Base-by-base conservation (phyloP, 1,140 invertebrate species). In the Limonius californicus region DNA sequence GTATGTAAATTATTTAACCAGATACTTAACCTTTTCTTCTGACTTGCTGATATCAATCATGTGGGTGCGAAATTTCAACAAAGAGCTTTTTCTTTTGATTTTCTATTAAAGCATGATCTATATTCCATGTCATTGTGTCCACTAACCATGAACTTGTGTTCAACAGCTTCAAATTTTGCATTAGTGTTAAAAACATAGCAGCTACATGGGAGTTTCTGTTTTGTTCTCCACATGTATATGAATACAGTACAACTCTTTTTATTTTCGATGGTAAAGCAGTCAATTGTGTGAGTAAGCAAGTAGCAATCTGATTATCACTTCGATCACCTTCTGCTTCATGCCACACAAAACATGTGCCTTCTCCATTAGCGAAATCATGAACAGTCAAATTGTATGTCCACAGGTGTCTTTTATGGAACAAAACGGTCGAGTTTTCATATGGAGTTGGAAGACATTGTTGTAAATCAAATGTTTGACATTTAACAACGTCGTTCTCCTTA, bases 341-440 rank as follows among this genome's bases (percentile, higher is more conserved):
- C 23, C 23, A 27, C 23, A 27, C 9, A 27, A n/a, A n/a, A n/a
- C n/a, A n/a, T n/a, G 18, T 55, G 54, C 54, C 64, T 32, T 69
- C 21, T 54, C 66, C 60, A 18, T 32, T 56, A n/a, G 19, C 61
- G 45, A 45, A 70, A 43, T 74, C 70, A 62, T 74, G 67, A n/a
- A 78, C 64, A 19, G 75, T 76, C 32, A 78, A 62, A 59, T 77
- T 79, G 47, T 67, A 78, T 1, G 70, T 77, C 72, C 76, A 77
- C 20, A 78, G 55, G 53, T 69, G 70, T 35, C 70, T 61, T 62
- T 72, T 71, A 61, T 78, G 78, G 67, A 72, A 76, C 4, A 68
- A 55, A 0, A 73, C 57, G 12, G 64, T 68, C 19, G 68, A 62
- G 50, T 54, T 56, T 6, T 74, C 58, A 19, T 39, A 62, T 11